A percentile compares a stretch with the other conserved stretches of the same genome.
Evolutionary conservation across 1,140 invertebrate species (phyloP).

Genomic region (Aphidius gifuensis): DNA sequence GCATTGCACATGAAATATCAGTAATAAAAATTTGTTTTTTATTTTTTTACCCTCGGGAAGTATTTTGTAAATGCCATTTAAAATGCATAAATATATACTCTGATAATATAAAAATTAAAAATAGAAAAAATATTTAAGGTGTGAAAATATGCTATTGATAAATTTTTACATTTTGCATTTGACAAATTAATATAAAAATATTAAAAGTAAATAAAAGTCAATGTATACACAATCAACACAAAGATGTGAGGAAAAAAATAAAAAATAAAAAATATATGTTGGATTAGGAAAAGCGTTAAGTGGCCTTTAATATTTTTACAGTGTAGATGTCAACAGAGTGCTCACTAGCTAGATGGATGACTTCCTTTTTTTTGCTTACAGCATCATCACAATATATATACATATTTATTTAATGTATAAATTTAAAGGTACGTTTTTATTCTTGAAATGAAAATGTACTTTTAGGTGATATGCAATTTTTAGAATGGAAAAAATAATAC

Average conservation of each 20-base stretch:
- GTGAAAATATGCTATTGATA: too few relatives aligned
- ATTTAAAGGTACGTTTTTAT: slow-evolving; percentile 4
- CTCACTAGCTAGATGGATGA: slow-evolving; percentile 16
- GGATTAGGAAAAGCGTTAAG: slow-evolving; percentile 6
- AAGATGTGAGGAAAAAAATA: slow-evolving; percentile 30
- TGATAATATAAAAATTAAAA: too few relatives aligned
- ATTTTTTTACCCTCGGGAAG: too few relatives aligned
- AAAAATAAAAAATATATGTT: neutral
- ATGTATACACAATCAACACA: slow-evolving; percentile 19
- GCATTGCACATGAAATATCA: too few relatives aligned
- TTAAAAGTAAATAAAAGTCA: too few relatives aligned
- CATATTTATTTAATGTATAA: slow-evolving; percentile 16
- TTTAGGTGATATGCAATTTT: neutral
- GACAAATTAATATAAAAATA: too few relatives aligned
- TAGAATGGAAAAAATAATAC: neutral
- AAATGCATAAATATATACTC: too few relatives aligned
- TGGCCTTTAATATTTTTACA: neutral
- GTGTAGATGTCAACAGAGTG: slow-evolving; percentile 12
- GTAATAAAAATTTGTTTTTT: too few relatives aligned
- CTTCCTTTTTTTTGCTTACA: slow-evolving; percentile 6
- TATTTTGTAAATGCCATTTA: too few relatives aligned
- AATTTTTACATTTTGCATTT: too few relatives aligned
- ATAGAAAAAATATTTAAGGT: too few relatives aligned
- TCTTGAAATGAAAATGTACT: slow-evolving; percentile 1
- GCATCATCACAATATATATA: slow-evolving; percentile 1